A percentile compares a stretch with the other conserved stretches of the same genome.
phyloP scores from a whole-genome alignment of 2,797 vertebrate species.

The Gephyroberyx darwinii region DNA sequence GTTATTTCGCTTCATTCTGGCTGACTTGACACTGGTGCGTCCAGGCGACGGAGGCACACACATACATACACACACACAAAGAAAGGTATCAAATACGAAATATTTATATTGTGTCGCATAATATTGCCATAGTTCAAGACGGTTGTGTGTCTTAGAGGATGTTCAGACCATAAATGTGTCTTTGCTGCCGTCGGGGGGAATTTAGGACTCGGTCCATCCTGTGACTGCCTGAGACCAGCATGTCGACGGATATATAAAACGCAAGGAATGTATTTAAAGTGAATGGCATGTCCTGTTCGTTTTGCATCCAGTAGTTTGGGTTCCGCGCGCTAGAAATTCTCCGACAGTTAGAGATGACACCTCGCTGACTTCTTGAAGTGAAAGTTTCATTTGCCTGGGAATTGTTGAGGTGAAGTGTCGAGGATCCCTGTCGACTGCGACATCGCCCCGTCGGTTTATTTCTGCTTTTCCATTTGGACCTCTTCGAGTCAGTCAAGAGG shows the following conservation, averaged over 20 bases:
- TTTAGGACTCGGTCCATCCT: slow-evolving; percentile 63
- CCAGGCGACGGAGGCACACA: slow-evolving; percentile 89
- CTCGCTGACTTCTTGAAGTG: slow-evolving; percentile 28
- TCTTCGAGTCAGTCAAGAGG: background rate
- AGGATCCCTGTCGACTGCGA: slow-evolving; percentile 58
- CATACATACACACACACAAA: slow-evolving; percentile 87
- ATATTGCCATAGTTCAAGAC: background rate
- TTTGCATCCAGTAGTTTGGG: background rate
- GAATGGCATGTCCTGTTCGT: slow-evolving; percentile 16
- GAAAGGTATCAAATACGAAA: slow-evolving; percentile 80
- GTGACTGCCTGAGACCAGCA: slow-evolving; percentile 63
- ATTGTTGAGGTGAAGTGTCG: slow-evolving; percentile 48
- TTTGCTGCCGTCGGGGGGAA: slow-evolving; percentile 25
- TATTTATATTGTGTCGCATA: slow-evolving; percentile 17
- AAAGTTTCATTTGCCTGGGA: slow-evolving; percentile 60
- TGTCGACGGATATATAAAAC: slow-evolving; percentile 62
- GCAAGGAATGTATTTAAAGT: slow-evolving; percentile 31
- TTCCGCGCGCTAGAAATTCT: accelerated
- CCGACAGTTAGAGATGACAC: background rate
- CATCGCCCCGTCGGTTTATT: slow-evolving; percentile 64
- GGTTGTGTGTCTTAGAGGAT: background rate
- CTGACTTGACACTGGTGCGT: slow-evolving; percentile 49
- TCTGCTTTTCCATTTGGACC: slow-evolving; percentile 42
- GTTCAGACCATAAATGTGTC: background rate
- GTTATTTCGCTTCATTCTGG: accelerated